Conservation (phyloP, 30 jellyfish, hydroid and myxozoan species). For the Catostylus mosaicus region DNA sequence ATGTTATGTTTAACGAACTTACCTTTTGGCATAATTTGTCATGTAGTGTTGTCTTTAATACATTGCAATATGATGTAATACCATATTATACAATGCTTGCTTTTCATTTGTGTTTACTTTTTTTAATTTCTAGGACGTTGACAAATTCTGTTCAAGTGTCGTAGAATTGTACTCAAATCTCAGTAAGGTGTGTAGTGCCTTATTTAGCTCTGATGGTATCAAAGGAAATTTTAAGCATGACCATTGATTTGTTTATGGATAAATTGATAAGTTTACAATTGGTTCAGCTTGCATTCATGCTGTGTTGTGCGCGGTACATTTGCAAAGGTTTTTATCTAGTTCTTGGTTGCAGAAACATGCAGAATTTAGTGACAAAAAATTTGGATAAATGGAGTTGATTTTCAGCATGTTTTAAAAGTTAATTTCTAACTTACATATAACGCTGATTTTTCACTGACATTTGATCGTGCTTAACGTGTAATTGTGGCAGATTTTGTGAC, state of each 20-base stretch:
- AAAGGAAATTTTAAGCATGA: neutral
- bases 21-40: too few relatives aligned
- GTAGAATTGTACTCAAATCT: constrained; percentile 93
- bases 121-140: constrained; percentile 75
- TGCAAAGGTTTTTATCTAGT: neutral
- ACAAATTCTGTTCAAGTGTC: constrained; percentile 85
- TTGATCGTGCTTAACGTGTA: too few relatives aligned
- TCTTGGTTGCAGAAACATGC: neutral
- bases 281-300: neutral
- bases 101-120: neutral
- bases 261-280: neutral
- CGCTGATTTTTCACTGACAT: too few relatives aligned
- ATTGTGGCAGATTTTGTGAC: too few relatives aligned
- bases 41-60: too few relatives aligned
- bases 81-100: neutral
- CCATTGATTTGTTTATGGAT: neutral
- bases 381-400: too few relatives aligned
- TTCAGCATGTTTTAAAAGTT: too few relatives aligned
- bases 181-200: constrained; percentile 73
- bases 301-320: neutral
- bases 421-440: too few relatives aligned
- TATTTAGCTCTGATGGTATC: neutral
- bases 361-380: neutral
- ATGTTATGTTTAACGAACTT: too few relatives aligned
- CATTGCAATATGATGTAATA: neutral